Base-by-base conservation (phyloP, 1,140 invertebrate genomes). In the roundworm (Caenorhabditis elegans) region DNA sequence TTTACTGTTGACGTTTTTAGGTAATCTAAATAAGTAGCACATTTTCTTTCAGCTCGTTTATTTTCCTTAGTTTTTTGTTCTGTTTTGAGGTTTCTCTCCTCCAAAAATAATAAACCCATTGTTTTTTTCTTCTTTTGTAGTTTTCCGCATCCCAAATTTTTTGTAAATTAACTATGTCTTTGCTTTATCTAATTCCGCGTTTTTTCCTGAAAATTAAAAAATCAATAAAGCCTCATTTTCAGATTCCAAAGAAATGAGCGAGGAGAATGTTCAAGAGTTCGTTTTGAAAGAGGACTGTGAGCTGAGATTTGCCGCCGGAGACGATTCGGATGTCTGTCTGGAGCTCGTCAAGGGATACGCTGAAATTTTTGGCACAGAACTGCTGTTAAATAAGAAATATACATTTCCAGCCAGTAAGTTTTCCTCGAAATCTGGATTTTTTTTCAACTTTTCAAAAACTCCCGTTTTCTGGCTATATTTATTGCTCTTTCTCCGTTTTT, bases 321-420 rank as follows among this genome's bases (percentile, higher is more conserved):
- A 80, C 11, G 65, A 78, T 34, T 65, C 87, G 36, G 87, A 87
- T 17, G 83, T 89, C 24, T 75, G 85, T 17, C 22, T 90, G 8
- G 89, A 89, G 80, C 65, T 89, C 19, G 47, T 88, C 31, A 81
- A 88, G 88, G 97, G 96, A 10, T 92, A 94, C 84, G 96, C 95
- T 0, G 97, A 99, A 92, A 92, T 98, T 55, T 99, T 98, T 92
- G 97, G 97, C 0, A 96, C 96, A 0, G 97, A 98, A 91, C 89
- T 99, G 79, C 94, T 97, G 0, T 95, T 95, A 90, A 95, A 95
- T 26, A 98, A 96, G 91, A 93, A 93, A 19, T 98, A 98, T 90
- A 93, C 93, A 84, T 98, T 98, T 89, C 92, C 93, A 26, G 92
- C 93, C 6, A 80, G 85, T 85, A 46, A 75, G 19, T 84, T 53